phyloP scores from a whole-genome alignment of 2,888 invertebrate genomes.

The Acrobasis suavella region DNA sequence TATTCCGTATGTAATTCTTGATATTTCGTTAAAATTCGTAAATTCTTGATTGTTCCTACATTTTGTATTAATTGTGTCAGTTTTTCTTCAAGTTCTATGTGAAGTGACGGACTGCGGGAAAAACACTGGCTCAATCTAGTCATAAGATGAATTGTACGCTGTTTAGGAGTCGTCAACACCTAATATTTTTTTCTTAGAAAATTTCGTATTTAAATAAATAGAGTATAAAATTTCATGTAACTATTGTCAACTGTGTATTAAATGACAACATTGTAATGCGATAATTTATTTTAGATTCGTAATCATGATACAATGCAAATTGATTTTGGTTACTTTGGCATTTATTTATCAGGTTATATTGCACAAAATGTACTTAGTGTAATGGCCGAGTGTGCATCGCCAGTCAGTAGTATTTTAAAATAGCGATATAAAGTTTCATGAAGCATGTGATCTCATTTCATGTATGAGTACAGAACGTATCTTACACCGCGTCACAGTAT shows the following conservation, averaged over 20 bases:
- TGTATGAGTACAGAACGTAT: slow-evolving; percentile 56
- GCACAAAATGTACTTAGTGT: slow-evolving; percentile 80
- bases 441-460: slow-evolving; percentile 75
- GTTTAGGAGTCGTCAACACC: slow-evolving; percentile 69
- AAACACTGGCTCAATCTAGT: slow-evolving; percentile 81
- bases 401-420: slow-evolving; percentile 52
- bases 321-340: slow-evolving; percentile 63
- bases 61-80: slow-evolving; percentile 77
- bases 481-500: slow-evolving; percentile 49
- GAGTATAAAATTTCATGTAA: slow-evolving; percentile 57
- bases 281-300: slow-evolving; percentile 58
- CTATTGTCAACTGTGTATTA: slow-evolving; percentile 56
- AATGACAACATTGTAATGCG: slow-evolving; percentile 51
- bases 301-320: slow-evolving; percentile 57
- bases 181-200: slow-evolving; percentile 62
- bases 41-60: slow-evolving; percentile 73
- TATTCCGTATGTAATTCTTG: slow-evolving; percentile 40
- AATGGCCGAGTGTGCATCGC: slow-evolving; percentile 55
- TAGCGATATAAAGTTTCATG: slow-evolving; percentile 58
- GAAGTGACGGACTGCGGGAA: slow-evolving; percentile 62
- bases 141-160: slow-evolving; percentile 80
- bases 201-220: slow-evolving; percentile 59
- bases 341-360: slow-evolving; percentile 70
- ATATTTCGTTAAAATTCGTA: slow-evolving; percentile 53
- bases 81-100: slow-evolving; percentile 65